Evolutionary conservation across 2,797 vertebrate genomes (phyloP), one percentile per base, ranked within the genome.

Genomic region (Rhabdophis nuchalis): DNA sequence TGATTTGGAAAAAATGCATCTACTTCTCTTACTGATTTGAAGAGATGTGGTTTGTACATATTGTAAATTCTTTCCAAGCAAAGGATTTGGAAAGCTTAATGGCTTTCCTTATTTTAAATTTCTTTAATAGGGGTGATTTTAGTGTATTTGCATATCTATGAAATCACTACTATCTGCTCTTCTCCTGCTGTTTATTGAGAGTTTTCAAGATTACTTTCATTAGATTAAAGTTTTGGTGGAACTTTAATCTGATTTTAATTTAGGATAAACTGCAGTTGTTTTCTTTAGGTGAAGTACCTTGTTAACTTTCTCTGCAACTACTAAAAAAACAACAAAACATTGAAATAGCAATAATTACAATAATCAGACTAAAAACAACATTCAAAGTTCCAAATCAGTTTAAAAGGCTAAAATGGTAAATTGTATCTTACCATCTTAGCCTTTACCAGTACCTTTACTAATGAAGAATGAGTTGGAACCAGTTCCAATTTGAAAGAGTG

Each of bases 61-160:
- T 18, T 18, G 64, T 18, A 72, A 36, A 72, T 32, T 72, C 5
- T 72, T 18, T 72, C 64, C n/a, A 32, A 72, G n/a, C n/a, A 36
- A 72, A 72, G 64, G 64, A 72, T 93, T 72, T 85, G 13, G 36
- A 58, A 32, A 54, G 5, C 89, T 85, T 93, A 9, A 87, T 93
- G 5, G 52, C 57, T 95, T 94, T 85, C 85, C 87, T 57, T 93
- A 92, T 94, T 91, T 90, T 91, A 89, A 87, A 54, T 91, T 85
- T 50, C 25, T 50, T 89, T 0, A 56, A 13, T 87, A 64, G 92
- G 87, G 58, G 87, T 89, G 72, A 32, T 92, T 27, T 94, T 90
- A 93, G 89, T 57, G 53, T 87, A 89, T 12, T 93, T 95, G 53
- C 0, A 2, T 56, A 64, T 87, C 58, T 93, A 91, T 93, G 87